Evolutionary conservation across 1,140 invertebrate genomes (phyloP).

Genomic region (Orchesella cincta): DNA sequence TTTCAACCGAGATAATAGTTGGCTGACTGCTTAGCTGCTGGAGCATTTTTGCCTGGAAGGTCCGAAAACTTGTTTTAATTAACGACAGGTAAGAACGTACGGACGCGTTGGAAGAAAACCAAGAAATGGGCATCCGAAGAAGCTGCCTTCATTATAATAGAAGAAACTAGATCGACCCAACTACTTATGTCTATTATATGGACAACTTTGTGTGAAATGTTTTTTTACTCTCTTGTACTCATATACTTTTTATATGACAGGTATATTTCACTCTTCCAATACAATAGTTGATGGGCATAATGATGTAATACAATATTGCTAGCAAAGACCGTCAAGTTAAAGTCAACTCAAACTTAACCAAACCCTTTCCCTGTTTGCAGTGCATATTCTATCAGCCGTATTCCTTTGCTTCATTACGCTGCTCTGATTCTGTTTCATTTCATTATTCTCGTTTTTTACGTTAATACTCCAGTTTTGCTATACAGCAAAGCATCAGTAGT

Average conservation of each 20-base stretch:
- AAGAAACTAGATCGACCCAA: constrained; percentile 19
- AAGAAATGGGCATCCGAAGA: neutral
- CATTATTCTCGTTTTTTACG: neutral
- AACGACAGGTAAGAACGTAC: neutral
- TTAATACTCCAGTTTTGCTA: constrained; percentile 2
- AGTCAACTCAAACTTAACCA: too few relatives aligned
- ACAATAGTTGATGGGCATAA: neutral
- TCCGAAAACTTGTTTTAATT: constrained; percentile 27
- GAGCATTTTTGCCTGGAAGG: constrained; percentile 22
- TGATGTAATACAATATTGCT: constrained; percentile 18
- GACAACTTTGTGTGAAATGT: too few relatives aligned
- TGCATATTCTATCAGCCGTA: neutral
- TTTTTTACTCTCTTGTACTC: neutral
- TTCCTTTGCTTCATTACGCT: neutral
- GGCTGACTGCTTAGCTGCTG: neutral
- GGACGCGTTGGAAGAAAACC: neutral
- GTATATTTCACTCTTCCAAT: neutral
- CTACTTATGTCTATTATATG: too few relatives aligned
- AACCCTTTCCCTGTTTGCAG: constrained; percentile 19
- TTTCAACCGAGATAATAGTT: neutral
- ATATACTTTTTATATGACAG: neutral
- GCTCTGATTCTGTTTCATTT: neutral
- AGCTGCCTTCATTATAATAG: neutral
- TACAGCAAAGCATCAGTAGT: neutral
- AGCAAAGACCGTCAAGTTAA: neutral